A percentile compares a stretch with the other conserved stretches of the same genome.
These are phyloP conservation scores for Athalia cordata DNA, from an alignment of 2,888 invertebrate genomes.

Conservation along the genomic window DNA sequence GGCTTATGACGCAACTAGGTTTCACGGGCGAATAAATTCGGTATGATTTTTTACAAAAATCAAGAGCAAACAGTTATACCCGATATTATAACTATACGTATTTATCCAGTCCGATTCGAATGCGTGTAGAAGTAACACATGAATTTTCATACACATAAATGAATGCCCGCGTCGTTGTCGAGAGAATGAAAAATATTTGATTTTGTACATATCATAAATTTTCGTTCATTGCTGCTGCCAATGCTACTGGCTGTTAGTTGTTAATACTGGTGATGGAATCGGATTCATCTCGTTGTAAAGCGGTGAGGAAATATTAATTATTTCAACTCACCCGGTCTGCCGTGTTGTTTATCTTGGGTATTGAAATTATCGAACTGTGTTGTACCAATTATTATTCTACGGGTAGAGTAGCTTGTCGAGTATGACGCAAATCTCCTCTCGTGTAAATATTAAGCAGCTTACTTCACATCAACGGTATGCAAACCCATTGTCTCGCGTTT, in stretches of 20 bases:
- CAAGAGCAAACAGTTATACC: not conserved
- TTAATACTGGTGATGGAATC: not conserved
- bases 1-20: not conserved
- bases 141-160: not conserved
- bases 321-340: not conserved
- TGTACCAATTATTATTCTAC: not conserved
- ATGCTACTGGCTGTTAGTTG: not conserved
- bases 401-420: not conserved
- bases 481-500: slow-evolving; percentile 24
- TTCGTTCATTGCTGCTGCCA: no score
- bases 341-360: not conserved
- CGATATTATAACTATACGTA: not conserved
- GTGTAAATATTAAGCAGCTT: slow-evolving; percentile 35
- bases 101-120: not conserved
- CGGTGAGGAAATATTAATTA: not conserved
- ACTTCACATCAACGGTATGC: slow-evolving; percentile 17
- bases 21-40: not conserved
- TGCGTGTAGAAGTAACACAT: no score
- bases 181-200: not conserved
- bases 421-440: not conserved
- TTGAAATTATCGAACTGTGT: slow-evolving; percentile 6
- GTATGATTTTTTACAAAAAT: not conserved
- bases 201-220: not conserved
- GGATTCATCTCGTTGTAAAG: not conserved
- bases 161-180: no score